Base-by-base conservation (phyloP, 2,113 vertebrate genomes). In the Butorides virescens region DNA sequence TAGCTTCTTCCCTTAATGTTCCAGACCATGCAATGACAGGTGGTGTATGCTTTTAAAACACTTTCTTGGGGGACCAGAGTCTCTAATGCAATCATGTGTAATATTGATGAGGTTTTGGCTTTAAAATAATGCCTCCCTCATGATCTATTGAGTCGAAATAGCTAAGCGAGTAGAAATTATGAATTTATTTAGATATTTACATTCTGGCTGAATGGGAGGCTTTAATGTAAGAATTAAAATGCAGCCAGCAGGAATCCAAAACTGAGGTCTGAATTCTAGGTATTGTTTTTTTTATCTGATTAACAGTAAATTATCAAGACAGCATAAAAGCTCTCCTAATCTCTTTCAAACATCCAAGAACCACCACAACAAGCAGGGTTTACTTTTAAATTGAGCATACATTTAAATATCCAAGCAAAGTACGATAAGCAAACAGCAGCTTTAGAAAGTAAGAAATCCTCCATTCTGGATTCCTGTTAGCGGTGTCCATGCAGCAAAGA, bases 141-240 rank as follows among this genome's bases (percentile, higher is more conserved):
- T 83, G 55, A 79, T 59, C 63, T 7, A 49, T 85, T 52, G 56
- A 72, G 61, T 34, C 87, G 76, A 96, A 96, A 90, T 47, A 76
- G 23, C 9, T 77, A 78, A 70, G 44, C 25, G 77, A 81, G 34
- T 85, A 32, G 42, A 90, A 77, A 83, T 61, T 83, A 92, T 68
- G 29, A 70, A 80, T 42, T 86, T 90, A 47, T 92, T 91, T 93
- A 73, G 84, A 72, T 86, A 77, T 96, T 97, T 96, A 36, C 42
- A 71, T 92, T 97, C 72, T 93, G 21, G 20, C 9, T 76, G 53
- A 96, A 86, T 47, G 63, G 19, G 21, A 86, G 13, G 3, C 92
- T 88, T 95, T 90, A 78, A 74, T 37, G 12, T 42, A 82, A 52
- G 68, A 94, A 96, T 94, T 97, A 93, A 96, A 97, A 97, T 97